phyloP scores from a whole-genome alignment of 2,797 vertebrate genomes.

The Poecilia wingei region DNA sequence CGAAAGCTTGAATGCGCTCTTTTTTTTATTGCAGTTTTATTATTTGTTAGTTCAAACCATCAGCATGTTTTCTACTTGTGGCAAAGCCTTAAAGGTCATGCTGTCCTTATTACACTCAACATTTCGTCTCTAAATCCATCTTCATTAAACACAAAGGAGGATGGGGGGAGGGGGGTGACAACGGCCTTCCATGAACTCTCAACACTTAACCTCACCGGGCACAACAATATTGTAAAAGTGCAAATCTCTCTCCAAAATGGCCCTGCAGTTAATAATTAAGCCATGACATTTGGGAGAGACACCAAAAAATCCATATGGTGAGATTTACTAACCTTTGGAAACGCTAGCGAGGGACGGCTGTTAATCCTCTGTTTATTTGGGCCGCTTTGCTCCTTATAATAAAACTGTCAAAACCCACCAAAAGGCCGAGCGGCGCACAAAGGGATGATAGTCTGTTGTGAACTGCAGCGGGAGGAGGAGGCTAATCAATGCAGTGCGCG shows the following conservation, averaged over 20 bases:
- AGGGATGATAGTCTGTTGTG: constrained; percentile 63
- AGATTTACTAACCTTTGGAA: constrained; percentile 83
- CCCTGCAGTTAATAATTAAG: constrained; percentile 83
- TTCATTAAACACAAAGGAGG: constrained; percentile 76
- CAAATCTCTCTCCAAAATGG: constrained; percentile 76
- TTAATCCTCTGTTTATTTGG: constrained; percentile 72
- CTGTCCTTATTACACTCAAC: constrained; percentile 73
- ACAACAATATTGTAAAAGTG: constrained; percentile 78
- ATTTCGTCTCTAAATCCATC: constrained; percentile 80
- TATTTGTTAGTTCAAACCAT: constrained; percentile 44
- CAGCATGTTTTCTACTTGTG: constrained; percentile 41
- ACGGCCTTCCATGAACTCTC: constrained; percentile 70
- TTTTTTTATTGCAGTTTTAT: constrained; percentile 22
- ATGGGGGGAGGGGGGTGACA: constrained; percentile 45
- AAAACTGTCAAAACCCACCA: constrained; percentile 77
- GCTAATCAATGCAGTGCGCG: constrained; percentile 71
- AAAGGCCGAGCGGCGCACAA: constrained; percentile 52
- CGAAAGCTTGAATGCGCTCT: constrained; percentile 2
- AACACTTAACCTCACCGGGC: constrained; percentile 80
- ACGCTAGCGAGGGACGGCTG: constrained; percentile 55
- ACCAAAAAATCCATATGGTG: constrained; percentile 82
- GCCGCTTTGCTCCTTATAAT: constrained; percentile 69
- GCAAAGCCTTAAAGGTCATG: constrained; percentile 71
- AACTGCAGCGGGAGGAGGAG: constrained; percentile 47
- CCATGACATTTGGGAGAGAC: constrained; percentile 81